phyloP scores from a whole-genome alignment of 2,888 invertebrate genomes.

The Aphelenchoides bicaudatus region DNA sequence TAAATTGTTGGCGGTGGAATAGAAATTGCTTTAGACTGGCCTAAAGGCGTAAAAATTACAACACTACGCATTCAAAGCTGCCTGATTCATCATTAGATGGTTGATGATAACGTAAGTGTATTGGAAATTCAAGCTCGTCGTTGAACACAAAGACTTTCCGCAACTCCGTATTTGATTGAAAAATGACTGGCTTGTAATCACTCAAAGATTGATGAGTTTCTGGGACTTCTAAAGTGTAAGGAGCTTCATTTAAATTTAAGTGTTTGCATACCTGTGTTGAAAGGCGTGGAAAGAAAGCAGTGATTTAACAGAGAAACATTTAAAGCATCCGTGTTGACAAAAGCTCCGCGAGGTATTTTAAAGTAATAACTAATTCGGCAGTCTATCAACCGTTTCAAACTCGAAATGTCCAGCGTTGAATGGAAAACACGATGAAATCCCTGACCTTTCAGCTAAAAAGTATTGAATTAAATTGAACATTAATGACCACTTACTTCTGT shows the following conservation, averaged over 20 bases:
- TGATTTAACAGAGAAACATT: constrained; percentile 22
- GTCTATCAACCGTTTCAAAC: constrained; percentile 21
- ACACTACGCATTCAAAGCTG: background rate
- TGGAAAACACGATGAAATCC: constrained; percentile 24
- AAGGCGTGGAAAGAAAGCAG: constrained; percentile 6
- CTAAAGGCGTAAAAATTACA: constrained; percentile 12
- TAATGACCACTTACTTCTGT: constrained; percentile 16
- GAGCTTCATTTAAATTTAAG: too few species aligned
- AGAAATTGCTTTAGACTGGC: background rate
- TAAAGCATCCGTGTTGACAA: constrained; percentile 14
- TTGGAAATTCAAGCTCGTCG: constrained; percentile 24
- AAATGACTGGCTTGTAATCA: constrained; percentile 14
- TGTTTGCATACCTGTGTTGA: too few species aligned
- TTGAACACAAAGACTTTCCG: constrained; percentile 26
- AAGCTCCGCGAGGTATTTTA: constrained; percentile 23
- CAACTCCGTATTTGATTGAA: constrained; percentile 19
- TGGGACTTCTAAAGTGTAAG: constrained; percentile 18
- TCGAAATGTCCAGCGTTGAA: constrained; percentile 16
- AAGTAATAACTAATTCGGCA: constrained; percentile 21
- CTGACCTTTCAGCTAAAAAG: constrained; percentile 18
- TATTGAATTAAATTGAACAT: background rate
- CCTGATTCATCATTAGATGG: background rate
- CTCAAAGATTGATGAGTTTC: constrained; percentile 7
- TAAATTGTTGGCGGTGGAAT: constrained; percentile 14
- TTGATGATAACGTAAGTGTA: constrained; percentile 22